phyloP scores from a whole-genome alignment of 1,140 invertebrate genomes.

The Drosophila dunni region DNA sequence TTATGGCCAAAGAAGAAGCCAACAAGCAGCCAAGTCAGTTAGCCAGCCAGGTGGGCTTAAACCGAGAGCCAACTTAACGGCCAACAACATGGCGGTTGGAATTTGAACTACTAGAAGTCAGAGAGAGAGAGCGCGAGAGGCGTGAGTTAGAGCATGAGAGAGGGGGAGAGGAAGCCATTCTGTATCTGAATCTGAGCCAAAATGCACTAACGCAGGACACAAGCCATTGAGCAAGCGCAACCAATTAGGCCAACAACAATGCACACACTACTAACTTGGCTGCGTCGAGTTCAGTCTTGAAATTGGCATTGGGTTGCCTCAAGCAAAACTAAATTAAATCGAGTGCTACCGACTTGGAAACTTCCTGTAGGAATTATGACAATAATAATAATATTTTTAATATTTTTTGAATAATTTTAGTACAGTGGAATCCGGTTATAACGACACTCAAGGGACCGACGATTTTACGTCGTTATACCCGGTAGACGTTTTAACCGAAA shows the following conservation, averaged over 20 bases:
- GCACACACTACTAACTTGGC: conserved; percentile 19
- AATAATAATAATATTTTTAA: too few relatives aligned
- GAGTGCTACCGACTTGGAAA: too few relatives aligned
- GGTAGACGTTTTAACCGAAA: too few relatives aligned
- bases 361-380: too few relatives aligned
- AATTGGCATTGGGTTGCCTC: conserved; percentile 25
- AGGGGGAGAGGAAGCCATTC: neutral
- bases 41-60: conserved; percentile 67
- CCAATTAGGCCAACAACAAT: conserved; percentile 59
- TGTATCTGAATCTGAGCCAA: conserved; percentile 66
- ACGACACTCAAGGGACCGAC: too few relatives aligned
- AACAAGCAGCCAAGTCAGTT: conserved; percentile 42
- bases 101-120: neutral
- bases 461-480: too few relatives aligned
- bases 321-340: neutral
- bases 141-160: neutral
- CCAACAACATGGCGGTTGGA: conserved; percentile 17
- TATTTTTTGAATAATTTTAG: too few relatives aligned
- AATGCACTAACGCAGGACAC: conserved; percentile 59
- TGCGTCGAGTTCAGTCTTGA: conserved; percentile 6
- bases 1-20: conserved; percentile 61
- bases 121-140: neutral
- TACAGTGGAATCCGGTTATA: too few relatives aligned
- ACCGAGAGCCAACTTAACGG: conserved; percentile 41
- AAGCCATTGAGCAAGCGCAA: conserved; percentile 60